Evolutionary conservation across 2,888 invertebrate genomes (phyloP), one percentile per base, ranked within the genome.

Genomic region (Drosophila rubida): DNA sequence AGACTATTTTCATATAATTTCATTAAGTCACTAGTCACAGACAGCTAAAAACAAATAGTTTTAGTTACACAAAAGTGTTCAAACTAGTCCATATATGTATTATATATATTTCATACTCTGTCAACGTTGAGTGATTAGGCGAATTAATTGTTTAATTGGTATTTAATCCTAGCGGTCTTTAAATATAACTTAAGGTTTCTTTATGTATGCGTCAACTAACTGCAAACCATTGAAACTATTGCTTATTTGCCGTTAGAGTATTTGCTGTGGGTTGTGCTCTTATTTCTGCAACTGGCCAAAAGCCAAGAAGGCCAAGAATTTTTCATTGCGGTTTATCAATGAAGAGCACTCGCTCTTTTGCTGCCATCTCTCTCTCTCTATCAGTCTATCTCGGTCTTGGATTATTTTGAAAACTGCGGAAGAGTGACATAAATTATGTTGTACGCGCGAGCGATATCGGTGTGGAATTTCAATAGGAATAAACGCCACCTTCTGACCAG

Each of bases 391-490:
- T 14, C 4, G 2, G 22, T 30, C 32, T 11, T 8, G 35, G 35
- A 37, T 23, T 32, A 7, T 6, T 5, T 8, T 8, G 4, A 13
- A 30, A 11, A 27, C 39, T 45, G 44, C 76, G 78, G 63, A 81
- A 81, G 63, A 70, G 39, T 39, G 61, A 44, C 76, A 82, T 78
- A 79, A 82, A 79, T 82, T 64, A 75, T 65, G 62, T 27, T 11
- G 2, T 39, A 42, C 30, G 41, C 35, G 35, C 44, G 46, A 41
- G 51, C 19, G 60, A 58, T 81, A 66, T 70, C 53, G 19, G 44
- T 13, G 3, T 42, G 76, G 55, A 61, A 66, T 75, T 57, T 49
- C 48, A 51, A 50, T 68, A 39, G 16, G 32, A 32, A 9, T 9
- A 32, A 61, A 9, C 22, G 14, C 4, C 7, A 44, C 22, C 25